Evolutionary conservation across 2,797 vertebrate genomes (phyloP), one percentile per base, ranked within the genome.

Genomic region (Enteromius treurensis): DNA sequence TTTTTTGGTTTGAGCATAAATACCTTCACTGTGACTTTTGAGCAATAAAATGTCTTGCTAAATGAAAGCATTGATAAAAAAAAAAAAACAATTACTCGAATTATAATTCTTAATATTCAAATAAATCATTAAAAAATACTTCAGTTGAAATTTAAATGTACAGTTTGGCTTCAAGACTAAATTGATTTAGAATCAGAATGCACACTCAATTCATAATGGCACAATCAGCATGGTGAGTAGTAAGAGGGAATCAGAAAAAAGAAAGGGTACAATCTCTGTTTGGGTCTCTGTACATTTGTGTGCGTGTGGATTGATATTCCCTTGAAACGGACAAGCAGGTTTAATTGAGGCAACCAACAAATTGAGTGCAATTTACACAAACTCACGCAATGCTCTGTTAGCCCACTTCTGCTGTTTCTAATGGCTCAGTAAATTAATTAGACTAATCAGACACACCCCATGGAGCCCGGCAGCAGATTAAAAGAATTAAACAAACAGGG

Each of bases 381-480:
- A 97, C 83, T 89, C 85, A 79, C 65, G 67, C 71, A 94, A 94
- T 95, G 95, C 95, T 97, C 96, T 93, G 96, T 96, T 96, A 96
- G 94, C 95, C 96, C 96, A 95, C 97, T 95, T 96, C 96, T 96
- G 95, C 97, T 95, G 92, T 96, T 95, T 95, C 95, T 99, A 98
- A 98, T 97, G 96, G 97, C 96, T 96, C 95, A 95, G 96, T 96
- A 97, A 98, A 98, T 99, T 98, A 98, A 99, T 99, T 99, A 97
- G 94, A 95, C 94, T 96, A 99, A 99, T 97, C 96, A 98, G 96
- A 95, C 96, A 96, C 96, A 96, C 97, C 96, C 97, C 96, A 95
- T 94, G 95, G 96, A 97, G 94, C 95, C 96, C 95, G 96, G 93
- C 94, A 94, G 96, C 93, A 95, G 95, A 95, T 96, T 97, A 97